Conservation (phyloP, 2,113 vertebrate genomes). For the Ciconia boyciana region DNA sequence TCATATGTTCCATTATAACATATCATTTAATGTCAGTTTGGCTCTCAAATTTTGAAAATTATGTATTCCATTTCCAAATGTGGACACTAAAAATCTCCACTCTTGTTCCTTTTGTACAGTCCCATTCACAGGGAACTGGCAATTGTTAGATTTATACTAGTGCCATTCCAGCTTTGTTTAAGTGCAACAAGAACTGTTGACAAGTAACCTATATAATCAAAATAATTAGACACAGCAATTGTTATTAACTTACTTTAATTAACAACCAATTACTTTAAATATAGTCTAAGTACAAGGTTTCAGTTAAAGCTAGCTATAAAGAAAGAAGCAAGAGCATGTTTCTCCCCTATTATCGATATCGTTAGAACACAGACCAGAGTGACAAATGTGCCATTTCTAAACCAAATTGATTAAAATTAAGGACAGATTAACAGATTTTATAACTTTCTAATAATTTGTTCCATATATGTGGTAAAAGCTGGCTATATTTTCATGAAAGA, state of each 20-base stretch:
- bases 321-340: not conserved
- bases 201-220: not conserved
- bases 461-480: not conserved
- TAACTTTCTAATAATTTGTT: not conserved
- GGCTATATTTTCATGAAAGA: not conserved
- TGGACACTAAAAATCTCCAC: not conserved
- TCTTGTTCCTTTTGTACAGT: not conserved
- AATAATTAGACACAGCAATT: not conserved
- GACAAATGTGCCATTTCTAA: not conserved
- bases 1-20: rapidly evolving
- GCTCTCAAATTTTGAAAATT: not conserved
- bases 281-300: not conserved
- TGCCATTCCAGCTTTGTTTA: not conserved
- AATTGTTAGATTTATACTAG: not conserved
- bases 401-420: not conserved
- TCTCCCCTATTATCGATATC: not conserved
- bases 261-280: not conserved
- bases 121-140: not conserved
- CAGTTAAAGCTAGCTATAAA: not conserved
- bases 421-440: not conserved
- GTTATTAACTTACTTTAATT: not conserved
- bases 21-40: not conserved
- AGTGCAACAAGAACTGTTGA: not conserved
- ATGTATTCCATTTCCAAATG: not conserved
- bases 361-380: not conserved